phyloP scores from a whole-genome alignment of 2,888 invertebrate species.

The Synanthedon formicaeformis region DNA sequence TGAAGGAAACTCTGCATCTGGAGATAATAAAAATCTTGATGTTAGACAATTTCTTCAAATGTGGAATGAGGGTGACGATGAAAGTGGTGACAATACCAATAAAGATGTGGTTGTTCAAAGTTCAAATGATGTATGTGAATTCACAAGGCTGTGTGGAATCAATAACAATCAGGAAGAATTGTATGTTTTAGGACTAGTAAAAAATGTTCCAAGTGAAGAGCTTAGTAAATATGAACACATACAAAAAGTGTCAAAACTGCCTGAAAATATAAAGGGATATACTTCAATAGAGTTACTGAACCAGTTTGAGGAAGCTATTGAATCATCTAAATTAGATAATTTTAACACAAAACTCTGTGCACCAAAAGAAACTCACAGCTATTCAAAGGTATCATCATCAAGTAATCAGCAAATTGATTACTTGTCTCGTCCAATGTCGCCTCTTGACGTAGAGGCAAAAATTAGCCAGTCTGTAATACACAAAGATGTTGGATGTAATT shows the following conservation, averaged over 20 bases:
- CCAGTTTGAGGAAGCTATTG: slow-evolving; percentile 62
- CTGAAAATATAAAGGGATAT: slow-evolving; percentile 65
- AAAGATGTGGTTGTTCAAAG: slow-evolving; percentile 29
- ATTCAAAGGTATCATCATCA: slow-evolving; percentile 16
- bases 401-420: slow-evolving; percentile 17
- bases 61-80: slow-evolving; percentile 68
- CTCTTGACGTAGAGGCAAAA: slow-evolving; percentile 65
- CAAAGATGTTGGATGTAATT: slow-evolving; percentile 67
- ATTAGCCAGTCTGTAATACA: slow-evolving; percentile 67
- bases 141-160: slow-evolving; percentile 22
- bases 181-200: slow-evolving; percentile 56
- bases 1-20: slow-evolving; percentile 20
- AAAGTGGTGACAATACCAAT: slow-evolving; percentile 27
- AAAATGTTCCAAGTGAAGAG: slow-evolving; percentile 58
- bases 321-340: slow-evolving; percentile 39
- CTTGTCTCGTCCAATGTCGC: slow-evolving; percentile 47
- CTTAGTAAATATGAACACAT: slow-evolving; percentile 64
- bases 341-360: slow-evolving; percentile 19
- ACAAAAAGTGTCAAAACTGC: slow-evolving; percentile 62
- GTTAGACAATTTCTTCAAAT: slow-evolving; percentile 62
- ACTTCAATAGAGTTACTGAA: slow-evolving; percentile 56
- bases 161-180: slow-evolving; percentile 48
- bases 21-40: slow-evolving; percentile 47
- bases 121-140: slow-evolving; percentile 15
- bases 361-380: slow-evolving; percentile 22